Percentiles rank a stretch among this genome's conserved stretches.
Conservation (phyloP, 2,888 invertebrate genomes). For the Periphyllus acericola region DNA sequence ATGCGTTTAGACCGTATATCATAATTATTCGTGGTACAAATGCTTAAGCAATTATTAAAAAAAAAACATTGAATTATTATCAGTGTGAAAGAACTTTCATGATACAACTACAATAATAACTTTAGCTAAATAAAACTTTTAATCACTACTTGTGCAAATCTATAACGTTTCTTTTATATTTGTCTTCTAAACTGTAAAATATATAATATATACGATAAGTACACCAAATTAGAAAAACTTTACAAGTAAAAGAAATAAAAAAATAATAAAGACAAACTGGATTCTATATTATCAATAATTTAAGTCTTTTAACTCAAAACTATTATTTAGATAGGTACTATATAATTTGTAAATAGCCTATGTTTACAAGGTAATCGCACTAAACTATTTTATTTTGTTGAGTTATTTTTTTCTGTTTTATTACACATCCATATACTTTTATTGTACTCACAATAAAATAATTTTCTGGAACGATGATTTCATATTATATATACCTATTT, state of each 20-base stretch:
- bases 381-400: no score
- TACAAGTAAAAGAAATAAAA: neutral
- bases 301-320: neutral
- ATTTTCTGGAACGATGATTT: slow-evolving; percentile 1
- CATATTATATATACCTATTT: neutral
- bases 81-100: no score
- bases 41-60: no score
- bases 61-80: no score
- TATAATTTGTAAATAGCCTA: neutral
- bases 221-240: neutral
- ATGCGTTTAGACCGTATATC: no score
- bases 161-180: neutral
- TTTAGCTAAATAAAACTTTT: neutral
- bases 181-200: neutral
- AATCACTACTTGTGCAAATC: neutral
- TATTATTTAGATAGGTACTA: neutral
- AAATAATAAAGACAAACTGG: neutral
- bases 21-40: no score
- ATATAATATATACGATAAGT: neutral
- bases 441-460: neutral
- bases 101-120: neutral
- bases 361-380: neutral
- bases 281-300: neutral
- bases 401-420: neutral
- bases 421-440: neutral